Conservation (phyloP, 1,140 invertebrate genomes). For the Andrena cerasifolii region DNA sequence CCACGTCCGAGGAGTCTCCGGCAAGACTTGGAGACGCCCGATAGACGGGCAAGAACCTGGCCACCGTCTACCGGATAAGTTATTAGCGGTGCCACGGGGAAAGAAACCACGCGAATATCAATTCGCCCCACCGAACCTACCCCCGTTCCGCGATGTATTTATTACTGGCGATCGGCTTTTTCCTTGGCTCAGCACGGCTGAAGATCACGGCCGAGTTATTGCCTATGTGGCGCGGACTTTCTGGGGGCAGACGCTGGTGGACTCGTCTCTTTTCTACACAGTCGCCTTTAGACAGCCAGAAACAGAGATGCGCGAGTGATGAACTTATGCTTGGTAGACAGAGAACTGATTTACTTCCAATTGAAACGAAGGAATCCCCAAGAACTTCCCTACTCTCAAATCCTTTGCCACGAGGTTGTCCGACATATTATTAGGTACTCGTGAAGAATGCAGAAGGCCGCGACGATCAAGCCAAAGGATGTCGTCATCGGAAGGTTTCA, state of each 20-base stretch:
- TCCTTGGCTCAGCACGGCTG: conserved; percentile 1
- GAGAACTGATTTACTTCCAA: too few species aligned
- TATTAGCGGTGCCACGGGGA: conserved; percentile 72
- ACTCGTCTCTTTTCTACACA: too few species aligned
- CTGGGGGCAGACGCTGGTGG: not conserved
- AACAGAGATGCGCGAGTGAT: too few species aligned
- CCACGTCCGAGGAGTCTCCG: conserved; percentile 18
- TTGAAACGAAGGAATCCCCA: too few species aligned
- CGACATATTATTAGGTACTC: too few species aligned
- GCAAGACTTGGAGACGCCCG: conserved; percentile 45
- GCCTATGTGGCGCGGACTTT: conserved; percentile 17
- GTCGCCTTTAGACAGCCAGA: too few species aligned
- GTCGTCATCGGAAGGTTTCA: conserved; percentile 34
- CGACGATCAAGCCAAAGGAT: not conserved
- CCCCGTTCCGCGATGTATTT: conserved; percentile 72
- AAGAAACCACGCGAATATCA: conserved; percentile 69
- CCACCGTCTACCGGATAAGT: conserved; percentile 73
- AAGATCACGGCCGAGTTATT: conserved; percentile 49
- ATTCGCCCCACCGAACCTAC: conserved; percentile 45
- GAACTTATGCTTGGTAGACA: too few species aligned
- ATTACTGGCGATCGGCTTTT: conserved; percentile 68
- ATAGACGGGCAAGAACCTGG: conserved; percentile 69
- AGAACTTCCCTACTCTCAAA: too few species aligned
- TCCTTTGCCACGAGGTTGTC: too few species aligned
- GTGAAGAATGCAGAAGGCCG: too few species aligned